A percentile compares a stretch with the other conserved stretches of the same genome.
Evolutionary conservation across 2,888 invertebrate genomes (phyloP).

Genomic region (Dolomedes plantarius): DNA sequence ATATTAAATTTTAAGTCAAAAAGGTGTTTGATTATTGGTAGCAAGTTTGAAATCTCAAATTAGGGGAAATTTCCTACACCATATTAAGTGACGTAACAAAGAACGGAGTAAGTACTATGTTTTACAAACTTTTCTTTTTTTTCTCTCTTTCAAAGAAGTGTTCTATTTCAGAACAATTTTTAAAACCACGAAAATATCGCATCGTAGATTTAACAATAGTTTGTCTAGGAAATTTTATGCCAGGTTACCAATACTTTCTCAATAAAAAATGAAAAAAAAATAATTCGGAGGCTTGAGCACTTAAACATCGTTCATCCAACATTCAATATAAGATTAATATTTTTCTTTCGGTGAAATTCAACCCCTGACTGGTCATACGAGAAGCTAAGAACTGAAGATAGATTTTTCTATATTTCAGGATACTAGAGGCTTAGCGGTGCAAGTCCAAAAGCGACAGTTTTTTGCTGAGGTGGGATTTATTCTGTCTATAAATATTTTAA

Average conservation of each 20-base stretch:
- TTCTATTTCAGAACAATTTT: background rate
- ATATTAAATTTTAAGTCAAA: no score
- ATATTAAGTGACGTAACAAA: no score
- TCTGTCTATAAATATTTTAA: no score
- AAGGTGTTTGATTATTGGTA: no score
- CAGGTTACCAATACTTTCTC: background rate
- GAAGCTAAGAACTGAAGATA: background rate
- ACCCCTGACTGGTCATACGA: background rate
- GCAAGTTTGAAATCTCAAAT: no score
- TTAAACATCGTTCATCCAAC: constrained; percentile 8
- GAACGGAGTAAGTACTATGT: no score
- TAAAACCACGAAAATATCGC: background rate
- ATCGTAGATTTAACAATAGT: background rate
- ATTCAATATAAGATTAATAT: constrained; percentile 18
- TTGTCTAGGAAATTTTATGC: background rate
- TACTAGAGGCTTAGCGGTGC: background rate
- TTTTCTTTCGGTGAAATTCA: constrained; percentile 5
- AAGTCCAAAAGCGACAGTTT: background rate
- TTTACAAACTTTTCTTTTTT: no score
- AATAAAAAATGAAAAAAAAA: background rate
- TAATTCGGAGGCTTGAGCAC: background rate
- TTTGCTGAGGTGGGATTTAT: background rate
- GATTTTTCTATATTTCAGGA: background rate
- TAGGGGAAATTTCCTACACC: no score
- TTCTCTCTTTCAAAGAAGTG: no score